Evolutionary conservation across 2,888 invertebrate genomes (phyloP), one percentile per base, ranked within the genome.

Genomic region (Monopis laevigella): DNA sequence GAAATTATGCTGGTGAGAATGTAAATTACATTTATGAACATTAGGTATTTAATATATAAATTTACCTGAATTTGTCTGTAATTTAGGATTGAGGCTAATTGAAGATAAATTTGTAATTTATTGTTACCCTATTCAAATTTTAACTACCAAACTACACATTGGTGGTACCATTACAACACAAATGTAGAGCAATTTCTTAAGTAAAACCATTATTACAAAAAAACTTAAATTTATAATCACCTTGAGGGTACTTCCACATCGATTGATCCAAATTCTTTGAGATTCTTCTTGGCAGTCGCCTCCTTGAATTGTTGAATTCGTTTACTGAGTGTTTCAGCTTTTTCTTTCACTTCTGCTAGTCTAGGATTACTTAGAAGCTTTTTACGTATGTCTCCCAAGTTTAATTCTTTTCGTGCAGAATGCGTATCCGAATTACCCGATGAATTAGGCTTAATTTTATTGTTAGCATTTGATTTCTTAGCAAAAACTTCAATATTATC

Each of bases 201-300:
- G n/a, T n/a, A n/a, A n/a, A n/a, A n/a, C n/a, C n/a, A n/a, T n/a
- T n/a, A n/a, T n/a, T n/a, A n/a, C n/a, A n/a, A n/a, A n/a, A n/a
- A n/a, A n/a, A n/a, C n/a, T n/a, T n/a, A n/a, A n/a, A n/a, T n/a
- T n/a, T n/a, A n/a, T n/a, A n/a, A n/a, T n/a, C n/a, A 90, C 89
- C 92, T 92, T 48, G 84, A 72, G 44, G 87, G 84, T 57, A 92
- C 84, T 78, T 91, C 90, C 62, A 93, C 70, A 69, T 91, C 86
- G 58, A 93, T 88, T 28, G 86, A 85, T 51, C 87, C 86, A 54
- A 92, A 92, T 56, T 86, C 82, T 58, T 88, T 83, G 30, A 88
- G 69, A 70, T 86, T 82, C 49, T 81, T 51, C 53, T 82, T 75
- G 13, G 71, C 74, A 42, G 19, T 60, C 2, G 60, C 51, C 52